Base-by-base conservation (phyloP, 2,113 vertebrate species). In the Nesoenas mayeri region DNA sequence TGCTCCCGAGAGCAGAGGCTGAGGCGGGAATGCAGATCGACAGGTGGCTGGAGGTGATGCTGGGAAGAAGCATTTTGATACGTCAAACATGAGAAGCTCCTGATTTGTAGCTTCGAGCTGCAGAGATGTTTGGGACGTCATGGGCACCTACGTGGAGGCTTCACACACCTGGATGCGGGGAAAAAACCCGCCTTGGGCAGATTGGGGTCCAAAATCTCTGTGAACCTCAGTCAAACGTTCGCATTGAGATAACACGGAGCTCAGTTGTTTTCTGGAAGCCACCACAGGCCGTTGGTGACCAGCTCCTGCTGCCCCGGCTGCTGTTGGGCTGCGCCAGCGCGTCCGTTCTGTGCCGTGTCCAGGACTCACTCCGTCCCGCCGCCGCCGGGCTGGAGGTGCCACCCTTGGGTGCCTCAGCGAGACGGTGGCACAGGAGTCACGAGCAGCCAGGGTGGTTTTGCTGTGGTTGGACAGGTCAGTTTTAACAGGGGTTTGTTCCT, bases 251-350 rank as follows among this genome's bases (percentile, higher is more conserved):
- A 25, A 53, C 14, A 14, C 15, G 51, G 54, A 65, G 32, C 56
- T 82, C 53, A 32, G 2, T n/a, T 58, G 22, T 18, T 22, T 60
- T 47, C 69, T 15, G 54, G 54, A 85, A 53, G n/a, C 65, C 47
- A 32, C 20, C 2, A 0, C 2, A 44, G 73, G 28, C 25, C 0
- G 0, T 21, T 0, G 0, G 77, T 38, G 60, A 58, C 36, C 36
- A 29, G 16, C 40, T 67, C 36, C 1, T 1, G 31, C 73, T 66
- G 81, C 42, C 48, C 48, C 11, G 48, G 48, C 48, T 50, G 48
- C 48, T 50, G 48, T 50, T 22, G 48, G 19, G 21, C 21, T 50
- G 48, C 22, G 48, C 48, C 48, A 50, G 48, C 10, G 19, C 11
- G 10, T 50, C 21, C 9, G 48, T 50, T 50, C 47, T 40, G 32